Evolutionary conservation across 37 sponge, comb jelly and placozoan genomes (phyloP).

Genomic region (Haliclona indistincta): DNA sequence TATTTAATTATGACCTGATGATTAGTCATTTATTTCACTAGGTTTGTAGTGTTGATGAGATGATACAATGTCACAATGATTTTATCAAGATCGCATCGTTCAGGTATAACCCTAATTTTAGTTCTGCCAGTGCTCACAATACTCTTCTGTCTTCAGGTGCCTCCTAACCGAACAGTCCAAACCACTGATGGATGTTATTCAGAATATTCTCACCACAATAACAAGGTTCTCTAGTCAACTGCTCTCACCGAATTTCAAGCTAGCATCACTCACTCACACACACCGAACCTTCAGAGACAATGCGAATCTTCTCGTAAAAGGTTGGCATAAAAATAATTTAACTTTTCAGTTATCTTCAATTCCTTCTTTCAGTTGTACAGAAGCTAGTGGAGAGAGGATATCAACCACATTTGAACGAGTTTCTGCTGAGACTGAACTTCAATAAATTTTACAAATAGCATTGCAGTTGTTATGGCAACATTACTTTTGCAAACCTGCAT

Average conservation of each 20-base stretch:
- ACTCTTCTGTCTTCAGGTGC: slow-evolving; percentile 48
- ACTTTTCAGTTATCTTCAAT: background rate
- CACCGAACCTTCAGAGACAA: slow-evolving; percentile 59
- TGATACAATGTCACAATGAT: too few relatives aligned
- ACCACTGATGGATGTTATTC: slow-evolving; percentile 78
- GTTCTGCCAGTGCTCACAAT: too few relatives aligned
- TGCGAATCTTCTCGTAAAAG: slow-evolving; percentile 58
- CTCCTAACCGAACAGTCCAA: slow-evolving; percentile 69
- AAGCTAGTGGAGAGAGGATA: slow-evolving; percentile 81
- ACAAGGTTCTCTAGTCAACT: slow-evolving; percentile 46
- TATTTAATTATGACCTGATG: too few relatives aligned
- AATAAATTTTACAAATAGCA: slow-evolving; percentile 51
- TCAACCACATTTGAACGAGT: slow-evolving; percentile 85
- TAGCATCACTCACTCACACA: background rate
- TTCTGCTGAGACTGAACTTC: slow-evolving; percentile 75
- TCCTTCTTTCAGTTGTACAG: slow-evolving; percentile 68
- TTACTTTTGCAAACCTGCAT: background rate
- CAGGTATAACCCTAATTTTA: too few relatives aligned
- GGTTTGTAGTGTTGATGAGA: too few relatives aligned
- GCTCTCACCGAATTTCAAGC: background rate
- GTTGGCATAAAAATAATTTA: too few relatives aligned
- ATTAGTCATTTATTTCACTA: too few relatives aligned
- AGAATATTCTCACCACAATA: slow-evolving; percentile 44
- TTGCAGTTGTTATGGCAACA: background rate
- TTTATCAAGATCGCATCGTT: too few relatives aligned